These are phyloP conservation scores for Gastracanthus pulcherrimus DNA, from an alignment of 2,888 invertebrate species.

Conservation along the genomic window DNA sequence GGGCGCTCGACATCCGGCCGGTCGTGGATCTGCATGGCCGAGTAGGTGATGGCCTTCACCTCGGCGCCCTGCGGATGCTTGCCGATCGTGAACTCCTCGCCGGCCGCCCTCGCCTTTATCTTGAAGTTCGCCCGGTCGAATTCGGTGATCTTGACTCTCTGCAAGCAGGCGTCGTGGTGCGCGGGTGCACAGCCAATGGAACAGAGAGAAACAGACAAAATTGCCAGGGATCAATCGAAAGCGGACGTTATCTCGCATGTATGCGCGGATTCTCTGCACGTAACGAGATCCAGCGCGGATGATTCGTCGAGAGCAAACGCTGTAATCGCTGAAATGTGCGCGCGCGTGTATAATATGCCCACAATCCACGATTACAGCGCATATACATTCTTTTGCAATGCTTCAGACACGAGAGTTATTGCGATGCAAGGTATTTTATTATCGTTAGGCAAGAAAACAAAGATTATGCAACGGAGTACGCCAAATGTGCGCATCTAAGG, in stretches of 20 bases:
- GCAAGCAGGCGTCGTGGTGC: conserved; percentile 78
- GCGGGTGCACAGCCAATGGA: no score
- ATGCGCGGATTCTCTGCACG: not conserved
- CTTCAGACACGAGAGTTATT: conserved; percentile 7
- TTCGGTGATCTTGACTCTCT: conserved; percentile 91
- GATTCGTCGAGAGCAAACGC: not conserved
- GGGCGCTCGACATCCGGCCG: conserved; percentile 84
- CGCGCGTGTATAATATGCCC: not conserved
- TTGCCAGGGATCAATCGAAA: no score
- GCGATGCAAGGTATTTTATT: conserved; percentile 36
- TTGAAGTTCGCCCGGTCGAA: conserved; percentile 90
- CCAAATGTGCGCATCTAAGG: no score
- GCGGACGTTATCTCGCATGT: not conserved
- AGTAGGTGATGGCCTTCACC: conserved; percentile 99
- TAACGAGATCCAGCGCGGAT: conserved; percentile 11
- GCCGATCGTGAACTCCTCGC: conserved; percentile 95
- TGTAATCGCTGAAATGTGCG: conserved; percentile 6
- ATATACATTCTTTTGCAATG: conserved; percentile 38
- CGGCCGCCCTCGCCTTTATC: conserved; percentile 87
- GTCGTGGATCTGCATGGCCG: conserved; percentile 96
- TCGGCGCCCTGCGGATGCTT: conserved; percentile 99
- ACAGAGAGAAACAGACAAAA: not conserved
- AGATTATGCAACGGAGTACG: conserved; percentile 38
- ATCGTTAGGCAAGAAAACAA: conserved; percentile 39
- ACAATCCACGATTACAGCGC: conserved; percentile 1